phyloP scores from a whole-genome alignment of 2,888 invertebrate genomes.

The Camptogramma bilineatum region DNA sequence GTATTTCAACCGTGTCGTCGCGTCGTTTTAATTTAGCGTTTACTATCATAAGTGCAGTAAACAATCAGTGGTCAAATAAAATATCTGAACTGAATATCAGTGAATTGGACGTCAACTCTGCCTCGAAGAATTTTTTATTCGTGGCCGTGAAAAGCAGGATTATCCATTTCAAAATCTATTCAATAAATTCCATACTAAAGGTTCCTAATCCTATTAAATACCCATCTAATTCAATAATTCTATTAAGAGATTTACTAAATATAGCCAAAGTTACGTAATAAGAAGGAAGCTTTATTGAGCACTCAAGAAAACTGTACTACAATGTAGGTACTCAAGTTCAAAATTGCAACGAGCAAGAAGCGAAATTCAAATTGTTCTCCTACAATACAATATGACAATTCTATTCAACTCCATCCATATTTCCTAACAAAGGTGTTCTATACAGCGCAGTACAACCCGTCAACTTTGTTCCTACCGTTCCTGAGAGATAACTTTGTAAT shows the following conservation, averaged over 20 bases:
- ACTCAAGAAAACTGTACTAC: not conserved
- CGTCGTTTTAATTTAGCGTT: too few relatives aligned
- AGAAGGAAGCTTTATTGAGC: not conserved
- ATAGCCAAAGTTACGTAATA: not conserved
- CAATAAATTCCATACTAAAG: not conserved
- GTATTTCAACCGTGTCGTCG: too few relatives aligned
- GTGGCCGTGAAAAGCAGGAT: slow-evolving; percentile 24
- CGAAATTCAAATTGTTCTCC: slow-evolving; percentile 9
- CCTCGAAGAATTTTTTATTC: not conserved
- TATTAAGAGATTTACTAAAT: slow-evolving; percentile 3
- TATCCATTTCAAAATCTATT: slow-evolving; percentile 7
- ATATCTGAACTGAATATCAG: too few relatives aligned
- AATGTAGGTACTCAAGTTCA: slow-evolving; percentile 1
- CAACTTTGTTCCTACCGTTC: slow-evolving; percentile 26
- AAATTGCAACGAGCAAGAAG: slow-evolving; percentile 10
- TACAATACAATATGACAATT: slow-evolving; percentile 12
- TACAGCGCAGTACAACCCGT: slow-evolving; percentile 24
- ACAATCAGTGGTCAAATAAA: too few relatives aligned
- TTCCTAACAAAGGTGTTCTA: slow-evolving; percentile 35
- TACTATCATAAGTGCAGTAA: too few relatives aligned
- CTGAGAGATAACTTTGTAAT: slow-evolving; percentile 29
- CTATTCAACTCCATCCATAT: slow-evolving; percentile 24
- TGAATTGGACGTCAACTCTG: too few relatives aligned
- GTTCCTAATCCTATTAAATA: slow-evolving; percentile 8
- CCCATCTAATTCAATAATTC: slow-evolving; percentile 13